These are phyloP conservation scores for Ptilodon capucinus DNA, from an alignment of 2,888 invertebrate genomes.

Conservation along the genomic window DNA sequence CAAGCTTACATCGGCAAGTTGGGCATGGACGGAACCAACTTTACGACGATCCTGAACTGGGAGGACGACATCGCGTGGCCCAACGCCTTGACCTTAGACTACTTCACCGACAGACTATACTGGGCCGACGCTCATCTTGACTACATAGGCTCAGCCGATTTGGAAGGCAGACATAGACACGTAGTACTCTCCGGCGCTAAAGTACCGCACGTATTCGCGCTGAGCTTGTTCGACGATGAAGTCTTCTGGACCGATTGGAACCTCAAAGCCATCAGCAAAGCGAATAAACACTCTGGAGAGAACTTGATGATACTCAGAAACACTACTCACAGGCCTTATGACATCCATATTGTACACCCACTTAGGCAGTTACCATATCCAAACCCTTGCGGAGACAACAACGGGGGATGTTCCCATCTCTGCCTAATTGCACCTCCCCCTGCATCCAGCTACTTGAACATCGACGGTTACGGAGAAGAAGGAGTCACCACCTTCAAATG, in stretches of 20 bases:
- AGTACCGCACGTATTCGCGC: conserved; percentile 98
- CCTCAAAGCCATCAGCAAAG: conserved; percentile 93
- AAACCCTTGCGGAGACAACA: conserved; percentile 95
- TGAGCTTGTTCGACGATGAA: conserved; percentile 96
- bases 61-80: conserved; percentile 99
- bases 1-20: conserved; percentile 98
- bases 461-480: conserved; percentile 91
- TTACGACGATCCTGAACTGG: conserved; percentile 93
- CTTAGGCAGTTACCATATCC: conserved; percentile 91
- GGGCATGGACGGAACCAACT: conserved; percentile 98
- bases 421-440: conserved; percentile 94
- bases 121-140: conserved; percentile 99
- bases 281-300: conserved; percentile 94
- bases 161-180: conserved; percentile 94
- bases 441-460: conserved; percentile 88
- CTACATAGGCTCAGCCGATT: conserved; percentile 96
- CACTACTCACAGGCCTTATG: conserved; percentile 97
- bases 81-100: conserved; percentile 98
- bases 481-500: conserved; percentile 92
- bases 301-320: conserved; percentile 90
- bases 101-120: conserved; percentile 96
- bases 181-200: conserved; percentile 89
- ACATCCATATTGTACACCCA: conserved; percentile 95
- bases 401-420: conserved; percentile 98
- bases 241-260: conserved; percentile 99